A percentile compares a stretch with the other conserved stretches of the same genome.
These are phyloP conservation scores for Arvicanthis niloticus DNA, from an alignment of 2,113 vertebrate species.

Conservation along the genomic window DNA sequence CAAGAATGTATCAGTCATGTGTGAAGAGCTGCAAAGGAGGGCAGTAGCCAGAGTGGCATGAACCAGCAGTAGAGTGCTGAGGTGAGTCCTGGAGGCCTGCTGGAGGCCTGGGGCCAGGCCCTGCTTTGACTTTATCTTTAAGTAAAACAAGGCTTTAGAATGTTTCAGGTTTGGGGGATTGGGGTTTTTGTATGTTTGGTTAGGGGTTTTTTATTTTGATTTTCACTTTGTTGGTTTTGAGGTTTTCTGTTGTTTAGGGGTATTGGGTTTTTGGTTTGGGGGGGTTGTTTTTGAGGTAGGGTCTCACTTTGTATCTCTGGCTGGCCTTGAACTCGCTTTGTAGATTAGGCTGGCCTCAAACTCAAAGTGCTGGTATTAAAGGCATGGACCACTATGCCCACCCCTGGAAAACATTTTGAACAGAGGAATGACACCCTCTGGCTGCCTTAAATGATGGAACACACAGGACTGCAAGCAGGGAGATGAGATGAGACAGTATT, in stretches of 20 bases:
- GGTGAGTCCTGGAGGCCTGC: too few species aligned
- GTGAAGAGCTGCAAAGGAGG: neutral
- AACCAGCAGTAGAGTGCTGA: neutral
- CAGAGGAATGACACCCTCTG: neutral
- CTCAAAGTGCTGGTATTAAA: neutral
- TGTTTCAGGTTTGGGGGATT: neutral
- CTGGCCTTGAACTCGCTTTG: neutral
- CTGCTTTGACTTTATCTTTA: neutral
- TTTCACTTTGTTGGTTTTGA: neutral
- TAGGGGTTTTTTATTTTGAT: neutral
- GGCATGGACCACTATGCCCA: neutral
- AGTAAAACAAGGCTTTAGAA: neutral
- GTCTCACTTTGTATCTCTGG: neutral
- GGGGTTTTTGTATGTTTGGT: neutral
- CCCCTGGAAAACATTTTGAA: neutral
- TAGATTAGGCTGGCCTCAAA: neutral
- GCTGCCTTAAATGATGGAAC: neutral
- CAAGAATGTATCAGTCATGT: neutral
- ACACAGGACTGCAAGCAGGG: neutral
- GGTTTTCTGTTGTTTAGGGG: neutral
- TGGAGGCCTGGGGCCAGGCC: neutral
- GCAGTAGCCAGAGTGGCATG: neutral
- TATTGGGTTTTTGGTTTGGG: too few species aligned
- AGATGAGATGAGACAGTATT: neutral
- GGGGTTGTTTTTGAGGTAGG: neutral